A percentile compares a stretch with the other conserved stretches of the same genome.
phyloP scores from a whole-genome alignment of 2,113 vertebrate genomes.

The Sterna hirundo region DNA sequence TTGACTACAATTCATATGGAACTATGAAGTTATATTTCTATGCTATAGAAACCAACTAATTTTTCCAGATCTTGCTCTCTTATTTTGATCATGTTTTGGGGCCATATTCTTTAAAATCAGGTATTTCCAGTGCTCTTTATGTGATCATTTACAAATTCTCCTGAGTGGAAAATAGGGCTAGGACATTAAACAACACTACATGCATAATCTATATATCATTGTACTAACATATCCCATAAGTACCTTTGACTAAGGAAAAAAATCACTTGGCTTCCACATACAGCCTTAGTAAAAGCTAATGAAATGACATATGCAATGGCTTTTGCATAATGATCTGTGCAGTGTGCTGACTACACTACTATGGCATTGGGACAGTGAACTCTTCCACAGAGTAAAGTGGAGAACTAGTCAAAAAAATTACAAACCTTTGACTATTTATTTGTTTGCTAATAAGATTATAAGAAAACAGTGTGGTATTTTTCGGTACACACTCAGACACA shows the following conservation, averaged over 20 bases:
- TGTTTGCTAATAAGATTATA: neutral
- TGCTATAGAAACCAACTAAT: neutral
- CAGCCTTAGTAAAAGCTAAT: neutral
- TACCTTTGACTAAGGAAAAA: neutral
- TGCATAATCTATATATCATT: neutral
- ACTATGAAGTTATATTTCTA: constrained; percentile 6
- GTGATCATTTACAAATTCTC: neutral
- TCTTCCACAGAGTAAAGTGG: neutral
- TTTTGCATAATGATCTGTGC: neutral
- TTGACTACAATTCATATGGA: neutral
- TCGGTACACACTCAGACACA: neutral
- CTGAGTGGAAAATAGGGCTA: neutral
- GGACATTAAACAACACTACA: neutral
- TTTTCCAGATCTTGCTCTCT: neutral
- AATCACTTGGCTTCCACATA: neutral
- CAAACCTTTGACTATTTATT: neutral
- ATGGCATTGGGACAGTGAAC: neutral
- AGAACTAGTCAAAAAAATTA: neutral
- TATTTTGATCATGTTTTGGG: neutral
- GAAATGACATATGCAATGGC: neutral
- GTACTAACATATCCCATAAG: neutral
- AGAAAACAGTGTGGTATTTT: neutral
- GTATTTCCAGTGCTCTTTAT: neutral
- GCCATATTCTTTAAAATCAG: neutral
- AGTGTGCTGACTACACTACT: neutral